These are phyloP conservation scores for Gymnosoma rotundatum DNA, from an alignment of 2,888 invertebrate genomes.

Conservation along the genomic window DNA sequence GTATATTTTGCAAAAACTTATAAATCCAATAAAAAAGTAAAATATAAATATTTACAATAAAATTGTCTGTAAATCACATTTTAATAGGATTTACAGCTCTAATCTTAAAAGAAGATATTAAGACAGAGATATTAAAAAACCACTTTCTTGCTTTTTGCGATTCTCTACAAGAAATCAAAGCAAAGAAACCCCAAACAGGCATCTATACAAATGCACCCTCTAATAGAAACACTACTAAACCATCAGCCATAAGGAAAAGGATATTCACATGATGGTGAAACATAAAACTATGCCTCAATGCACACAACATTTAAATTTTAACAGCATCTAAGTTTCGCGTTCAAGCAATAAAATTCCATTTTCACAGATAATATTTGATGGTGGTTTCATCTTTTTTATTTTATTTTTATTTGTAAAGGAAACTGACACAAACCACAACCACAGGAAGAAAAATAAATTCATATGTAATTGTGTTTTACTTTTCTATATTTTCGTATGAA, in stretches of 20 bases:
- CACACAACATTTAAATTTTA: slow-evolving; percentile 60
- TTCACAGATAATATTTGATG: slow-evolving; percentile 61
- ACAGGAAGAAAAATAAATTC: slow-evolving; percentile 43
- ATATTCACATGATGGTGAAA: slow-evolving; percentile 21
- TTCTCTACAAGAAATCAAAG: slow-evolving; percentile 37
- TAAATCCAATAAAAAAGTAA: neutral
- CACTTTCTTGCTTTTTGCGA: neutral
- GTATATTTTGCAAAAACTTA: neutral
- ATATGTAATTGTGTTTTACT: slow-evolving; percentile 1
- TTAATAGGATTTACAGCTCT: slow-evolving; percentile 65
- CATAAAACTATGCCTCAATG: slow-evolving; percentile 50
- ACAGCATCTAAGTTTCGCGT: slow-evolving; percentile 62
- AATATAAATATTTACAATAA: slow-evolving; percentile 25
- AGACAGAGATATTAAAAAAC: neutral
- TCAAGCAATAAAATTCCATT: slow-evolving; percentile 67
- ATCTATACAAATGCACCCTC: neutral
- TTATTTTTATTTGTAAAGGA: neutral
- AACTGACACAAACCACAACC: slow-evolving; percentile 35
- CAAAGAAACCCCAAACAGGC: neutral
- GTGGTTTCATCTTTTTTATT: neutral
- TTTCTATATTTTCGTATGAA: neutral
- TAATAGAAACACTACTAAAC: neutral
- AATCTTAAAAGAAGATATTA: slow-evolving; percentile 44
- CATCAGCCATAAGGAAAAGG: neutral
- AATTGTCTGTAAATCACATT: slow-evolving; percentile 53